A percentile compares a stretch with the other conserved stretches of the same genome.
Evolutionary conservation across 2,797 vertebrate genomes (phyloP).

Genomic region (Varecia variegata): DNA sequence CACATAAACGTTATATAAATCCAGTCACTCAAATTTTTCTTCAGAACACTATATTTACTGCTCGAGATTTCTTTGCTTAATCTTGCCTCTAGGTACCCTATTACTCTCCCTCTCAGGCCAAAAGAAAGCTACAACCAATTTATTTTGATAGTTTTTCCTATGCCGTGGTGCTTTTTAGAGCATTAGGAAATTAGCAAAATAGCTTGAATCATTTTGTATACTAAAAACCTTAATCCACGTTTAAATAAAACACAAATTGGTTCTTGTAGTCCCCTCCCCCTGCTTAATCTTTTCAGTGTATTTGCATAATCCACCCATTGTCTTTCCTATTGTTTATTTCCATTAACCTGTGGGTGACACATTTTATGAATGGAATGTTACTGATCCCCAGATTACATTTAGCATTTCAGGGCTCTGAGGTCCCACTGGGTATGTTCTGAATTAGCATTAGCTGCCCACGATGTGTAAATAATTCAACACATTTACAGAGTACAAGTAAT

Average conservation of each 20-base stretch:
- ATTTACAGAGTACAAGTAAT: slow-evolving; percentile 70
- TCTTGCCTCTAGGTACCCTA: not conserved
- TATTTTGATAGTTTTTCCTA: slow-evolving; percentile 57
- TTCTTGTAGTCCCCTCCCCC: slow-evolving; percentile 65
- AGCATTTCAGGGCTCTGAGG: slow-evolving; percentile 74
- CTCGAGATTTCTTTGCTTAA: not conserved
- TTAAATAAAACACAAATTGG: slow-evolving; percentile 75
- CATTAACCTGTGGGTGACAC: slow-evolving; percentile 84
- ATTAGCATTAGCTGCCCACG: slow-evolving; percentile 82
- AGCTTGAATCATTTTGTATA: slow-evolving; percentile 76
- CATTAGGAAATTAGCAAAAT: slow-evolving; percentile 79
- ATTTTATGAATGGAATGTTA: slow-evolving; percentile 84
- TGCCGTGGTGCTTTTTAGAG: slow-evolving; percentile 28
- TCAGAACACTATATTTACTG: not conserved
- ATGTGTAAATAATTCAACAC: slow-evolving; percentile 76
- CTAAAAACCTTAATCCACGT: slow-evolving; percentile 70
- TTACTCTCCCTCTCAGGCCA: not conserved
- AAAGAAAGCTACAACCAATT: not conserved
- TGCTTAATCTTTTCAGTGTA: slow-evolving; percentile 77
- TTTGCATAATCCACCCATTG: slow-evolving; percentile 86
- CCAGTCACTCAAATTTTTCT: slow-evolving; percentile 34
- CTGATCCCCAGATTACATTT: slow-evolving; percentile 79
- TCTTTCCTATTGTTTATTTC: slow-evolving; percentile 84
- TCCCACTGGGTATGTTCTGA: slow-evolving; percentile 76
- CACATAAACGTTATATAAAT: slow-evolving; percentile 52